phyloP scores from a whole-genome alignment of 2,113 vertebrate species.

The Junco hyemalis region DNA sequence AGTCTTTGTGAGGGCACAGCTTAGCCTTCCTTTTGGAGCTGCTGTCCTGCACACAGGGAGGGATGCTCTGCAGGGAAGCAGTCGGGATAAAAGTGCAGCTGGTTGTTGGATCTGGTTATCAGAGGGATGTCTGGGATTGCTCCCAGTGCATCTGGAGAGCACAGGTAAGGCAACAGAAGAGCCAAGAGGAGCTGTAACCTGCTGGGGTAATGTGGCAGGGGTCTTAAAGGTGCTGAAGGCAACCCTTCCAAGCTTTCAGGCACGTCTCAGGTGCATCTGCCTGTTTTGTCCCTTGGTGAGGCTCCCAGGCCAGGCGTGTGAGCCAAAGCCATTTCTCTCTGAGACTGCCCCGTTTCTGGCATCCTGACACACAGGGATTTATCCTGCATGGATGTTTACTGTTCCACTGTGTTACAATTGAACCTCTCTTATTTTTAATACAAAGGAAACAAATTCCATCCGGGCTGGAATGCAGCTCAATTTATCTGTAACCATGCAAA shows the following conservation, averaged over 20 bases:
- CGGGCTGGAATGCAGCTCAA: neutral
- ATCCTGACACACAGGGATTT: neutral
- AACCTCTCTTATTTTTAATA: constrained; percentile 51
- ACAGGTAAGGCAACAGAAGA: neutral
- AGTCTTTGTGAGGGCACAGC: neutral
- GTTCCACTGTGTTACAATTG: neutral
- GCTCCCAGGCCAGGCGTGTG: fast-evolving
- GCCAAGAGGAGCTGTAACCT: neutral
- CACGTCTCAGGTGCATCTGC: neutral
- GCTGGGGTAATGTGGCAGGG: neutral
- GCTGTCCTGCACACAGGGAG: neutral
- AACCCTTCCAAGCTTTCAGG: neutral
- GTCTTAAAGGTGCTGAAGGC: neutral
- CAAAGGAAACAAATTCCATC: constrained; percentile 43
- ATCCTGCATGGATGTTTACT: constrained; percentile 2
- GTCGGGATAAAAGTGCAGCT: neutral
- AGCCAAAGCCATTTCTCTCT: neutral
- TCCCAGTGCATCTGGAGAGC: neutral
- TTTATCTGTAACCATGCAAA: neutral
- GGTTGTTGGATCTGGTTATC: neutral
- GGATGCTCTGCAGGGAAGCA: neutral
- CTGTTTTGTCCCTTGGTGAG: neutral
- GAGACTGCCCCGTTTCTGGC: neutral
- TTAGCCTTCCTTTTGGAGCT: neutral
- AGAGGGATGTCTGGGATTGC: neutral